A percentile compares a stretch with the other conserved stretches of the same genome.
These are phyloP conservation scores for Mycteria americana DNA, from an alignment of 2,797 vertebrate genomes.

Conservation along the genomic window DNA sequence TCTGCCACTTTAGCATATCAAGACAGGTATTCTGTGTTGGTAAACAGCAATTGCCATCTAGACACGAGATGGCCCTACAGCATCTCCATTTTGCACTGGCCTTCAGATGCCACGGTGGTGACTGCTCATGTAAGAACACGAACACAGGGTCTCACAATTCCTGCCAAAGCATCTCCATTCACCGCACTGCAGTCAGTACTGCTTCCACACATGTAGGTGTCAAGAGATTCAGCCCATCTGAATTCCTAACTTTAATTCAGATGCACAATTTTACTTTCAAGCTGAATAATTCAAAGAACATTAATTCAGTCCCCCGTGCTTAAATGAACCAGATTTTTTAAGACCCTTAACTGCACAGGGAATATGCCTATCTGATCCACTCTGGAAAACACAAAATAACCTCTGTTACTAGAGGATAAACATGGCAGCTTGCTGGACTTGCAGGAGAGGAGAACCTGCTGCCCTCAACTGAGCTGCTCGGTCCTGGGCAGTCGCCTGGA, in stretches of 20 bases:
- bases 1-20: background rate
- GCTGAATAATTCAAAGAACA: background rate
- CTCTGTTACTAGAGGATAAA: background rate
- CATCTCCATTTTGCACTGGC: background rate
- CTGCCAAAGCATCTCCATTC: background rate
- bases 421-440: background rate
- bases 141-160: fast-evolving
- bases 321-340: background rate
- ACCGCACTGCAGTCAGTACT: background rate
- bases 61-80: background rate
- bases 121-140: background rate
- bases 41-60: background rate
- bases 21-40: background rate
- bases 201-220: background rate
- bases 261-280: background rate
- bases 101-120: background rate
- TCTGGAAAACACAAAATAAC: background rate
- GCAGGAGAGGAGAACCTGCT: background rate
- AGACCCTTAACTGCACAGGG: background rate
- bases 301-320: background rate
- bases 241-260: background rate
- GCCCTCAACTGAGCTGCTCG: background rate
- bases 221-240: background rate
- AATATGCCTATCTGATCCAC: no score
- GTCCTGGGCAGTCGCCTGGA: background rate